phyloP scores from a whole-genome alignment of 2,888 invertebrate genomes.

The Coleophora deauratella region DNA sequence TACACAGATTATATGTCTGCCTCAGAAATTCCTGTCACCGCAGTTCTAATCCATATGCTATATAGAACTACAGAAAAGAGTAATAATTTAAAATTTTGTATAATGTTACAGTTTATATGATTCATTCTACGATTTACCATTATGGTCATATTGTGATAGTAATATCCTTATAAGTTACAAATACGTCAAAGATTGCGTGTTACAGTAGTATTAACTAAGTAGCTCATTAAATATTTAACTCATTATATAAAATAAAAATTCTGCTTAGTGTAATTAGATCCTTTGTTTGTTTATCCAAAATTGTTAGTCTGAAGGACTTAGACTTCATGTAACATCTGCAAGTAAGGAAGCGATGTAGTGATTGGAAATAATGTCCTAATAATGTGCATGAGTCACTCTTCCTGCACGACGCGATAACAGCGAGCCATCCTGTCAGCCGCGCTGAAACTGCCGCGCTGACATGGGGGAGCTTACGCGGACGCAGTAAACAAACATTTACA shows the following conservation, averaged over 20 bases:
- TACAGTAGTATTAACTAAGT: neutral
- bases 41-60: conserved; percentile 30
- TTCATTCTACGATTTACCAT: conserved; percentile 26
- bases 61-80: conserved; percentile 21
- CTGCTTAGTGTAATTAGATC: neutral
- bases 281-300: neutral
- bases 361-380: conserved; percentile 53
- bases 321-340: neutral
- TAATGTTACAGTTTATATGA: conserved; percentile 21
- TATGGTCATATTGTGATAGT: conserved; percentile 12
- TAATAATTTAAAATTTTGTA: conserved; percentile 18
- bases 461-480: conserved; percentile 2
- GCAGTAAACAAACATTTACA: conserved; percentile 35
- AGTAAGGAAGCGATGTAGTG: conserved; percentile 37
- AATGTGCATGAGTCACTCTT: conserved; percentile 58
- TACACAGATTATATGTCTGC: conserved; percentile 17
- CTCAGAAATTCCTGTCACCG: conserved; percentile 33
- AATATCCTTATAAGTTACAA: conserved; percentile 7
- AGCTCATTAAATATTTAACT: too few species aligned
- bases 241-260: too few species aligned
- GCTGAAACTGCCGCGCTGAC: conserved; percentile 30
- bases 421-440: conserved; percentile 65
- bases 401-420: conserved; percentile 63
- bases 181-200: neutral
- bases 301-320: neutral